Percentiles rank a stretch among this genome's conserved stretches.
Evolutionary conservation across 2,888 invertebrate species (phyloP).

Genomic region (Chrysina gloriosa): DNA sequence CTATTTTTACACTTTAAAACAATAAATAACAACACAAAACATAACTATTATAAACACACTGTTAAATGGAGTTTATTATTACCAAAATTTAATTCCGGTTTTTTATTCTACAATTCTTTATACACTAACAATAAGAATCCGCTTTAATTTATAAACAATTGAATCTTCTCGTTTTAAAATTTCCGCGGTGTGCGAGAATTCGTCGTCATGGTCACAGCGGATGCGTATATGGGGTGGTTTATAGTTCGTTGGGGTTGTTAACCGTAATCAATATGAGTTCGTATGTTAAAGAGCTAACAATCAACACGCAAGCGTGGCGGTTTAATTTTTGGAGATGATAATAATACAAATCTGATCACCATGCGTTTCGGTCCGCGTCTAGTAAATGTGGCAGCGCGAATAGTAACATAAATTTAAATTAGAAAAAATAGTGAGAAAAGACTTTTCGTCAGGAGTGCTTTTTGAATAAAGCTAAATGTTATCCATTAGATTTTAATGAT

Average conservation of each 20-base stretch:
- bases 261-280: slow-evolving; percentile 43
- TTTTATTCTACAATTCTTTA: no score
- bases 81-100: no score
- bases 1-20: no score
- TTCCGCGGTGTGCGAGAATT: slow-evolving; percentile 1
- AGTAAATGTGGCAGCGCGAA: not conserved
- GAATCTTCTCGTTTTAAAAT: no score
- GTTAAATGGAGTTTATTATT: no score
- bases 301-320: slow-evolving; percentile 35
- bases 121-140: no score
- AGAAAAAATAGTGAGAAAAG: slow-evolving; percentile 19
- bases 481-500: not conserved
- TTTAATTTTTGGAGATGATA: slow-evolving; percentile 38
- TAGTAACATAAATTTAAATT: not conserved
- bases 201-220: slow-evolving; percentile 37
- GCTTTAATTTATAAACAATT: no score
- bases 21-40: no score
- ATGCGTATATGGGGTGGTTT: slow-evolving; percentile 42
- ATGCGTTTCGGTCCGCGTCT: slow-evolving; percentile 30
- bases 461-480: not conserved
- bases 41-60: no score
- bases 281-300: slow-evolving; percentile 9
- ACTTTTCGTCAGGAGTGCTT: slow-evolving; percentile 6
- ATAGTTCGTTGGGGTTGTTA: slow-evolving; percentile 39
- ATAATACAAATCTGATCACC: slow-evolving; percentile 39